Evolutionary conservation across 2,888 invertebrate genomes (phyloP).

Genomic region (Margaritifera margaritifera): DNA sequence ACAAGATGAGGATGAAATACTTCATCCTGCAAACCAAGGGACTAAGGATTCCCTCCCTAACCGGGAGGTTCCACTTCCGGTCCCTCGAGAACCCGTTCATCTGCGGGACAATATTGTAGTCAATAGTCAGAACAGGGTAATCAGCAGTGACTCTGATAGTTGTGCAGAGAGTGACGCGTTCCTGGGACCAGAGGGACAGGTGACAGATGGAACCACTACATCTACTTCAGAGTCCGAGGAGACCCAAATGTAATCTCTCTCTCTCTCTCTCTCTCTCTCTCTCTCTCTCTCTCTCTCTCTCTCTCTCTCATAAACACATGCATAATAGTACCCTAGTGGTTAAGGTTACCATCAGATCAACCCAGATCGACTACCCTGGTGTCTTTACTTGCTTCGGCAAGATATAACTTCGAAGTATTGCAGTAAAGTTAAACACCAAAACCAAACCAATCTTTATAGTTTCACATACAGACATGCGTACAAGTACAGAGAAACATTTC

Average conservation of each 20-base stretch:
- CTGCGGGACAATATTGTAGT: neutral
- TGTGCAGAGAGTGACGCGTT: conserved; percentile 44
- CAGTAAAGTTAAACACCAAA: too few species aligned
- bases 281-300: neutral
- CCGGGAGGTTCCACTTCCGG: conserved; percentile 9
- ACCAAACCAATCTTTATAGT: too few species aligned
- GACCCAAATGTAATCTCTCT: conserved; percentile 46
- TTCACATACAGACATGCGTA: too few species aligned
- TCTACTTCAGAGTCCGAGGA: conserved; percentile 48
- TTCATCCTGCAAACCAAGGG: conserved; percentile 15
- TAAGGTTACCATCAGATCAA: too few species aligned
- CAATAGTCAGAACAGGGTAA: conserved; percentile 23
- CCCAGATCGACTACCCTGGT: too few species aligned
- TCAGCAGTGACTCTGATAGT: conserved; percentile 50
- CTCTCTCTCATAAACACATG: neutral
- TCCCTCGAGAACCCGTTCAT: conserved; percentile 1
- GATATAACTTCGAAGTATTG: too few species aligned
- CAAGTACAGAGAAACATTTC: too few species aligned
- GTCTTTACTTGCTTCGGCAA: too few species aligned
- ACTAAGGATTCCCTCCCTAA: conserved; percentile 17
- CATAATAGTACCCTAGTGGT: too few species aligned
- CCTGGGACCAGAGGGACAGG: conserved; percentile 30
- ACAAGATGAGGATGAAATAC: conserved; percentile 44
- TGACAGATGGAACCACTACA: conserved; percentile 42
- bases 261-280: too few species aligned